Evolutionary conservation across 2,888 invertebrate species (phyloP).

Genomic region (Polydrusus cervinus): DNA sequence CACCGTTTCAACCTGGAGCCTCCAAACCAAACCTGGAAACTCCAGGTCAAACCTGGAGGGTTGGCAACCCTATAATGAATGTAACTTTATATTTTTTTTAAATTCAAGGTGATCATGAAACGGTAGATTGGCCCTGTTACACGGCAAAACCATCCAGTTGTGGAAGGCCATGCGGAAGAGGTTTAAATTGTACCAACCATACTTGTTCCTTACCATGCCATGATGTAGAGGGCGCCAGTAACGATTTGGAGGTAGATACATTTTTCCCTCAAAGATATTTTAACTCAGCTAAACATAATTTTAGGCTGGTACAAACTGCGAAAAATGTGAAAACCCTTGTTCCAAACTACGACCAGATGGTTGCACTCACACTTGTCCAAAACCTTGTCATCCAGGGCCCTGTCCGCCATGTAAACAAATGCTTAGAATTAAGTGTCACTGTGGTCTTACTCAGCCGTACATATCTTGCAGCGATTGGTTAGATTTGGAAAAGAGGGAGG

Average conservation of each 20-base stretch:
- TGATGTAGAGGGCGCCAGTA: slow-evolving; percentile 72
- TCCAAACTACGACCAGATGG: slow-evolving; percentile 78
- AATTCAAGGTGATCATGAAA: slow-evolving; percentile 78
- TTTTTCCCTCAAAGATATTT: not conserved
- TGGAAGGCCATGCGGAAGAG: slow-evolving; percentile 83
- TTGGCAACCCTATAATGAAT: too few relatives aligned
- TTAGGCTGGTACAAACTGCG: slow-evolving; percentile 73
- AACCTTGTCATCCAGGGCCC: slow-evolving; percentile 81
- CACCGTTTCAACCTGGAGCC: too few relatives aligned
- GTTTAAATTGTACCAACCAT: slow-evolving; percentile 86
- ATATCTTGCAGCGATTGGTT: slow-evolving; percentile 83
- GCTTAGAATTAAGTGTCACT: slow-evolving; percentile 86
- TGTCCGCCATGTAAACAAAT: slow-evolving; percentile 85
- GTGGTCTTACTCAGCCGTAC: slow-evolving; percentile 84
- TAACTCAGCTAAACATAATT: slow-evolving; percentile 22
- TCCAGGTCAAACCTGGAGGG: too few relatives aligned
- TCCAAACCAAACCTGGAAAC: too few relatives aligned
- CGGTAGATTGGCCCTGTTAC: slow-evolving; percentile 79
- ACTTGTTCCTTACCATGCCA: slow-evolving; percentile 84
- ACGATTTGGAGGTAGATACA: slow-evolving; percentile 39
- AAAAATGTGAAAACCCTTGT: slow-evolving; percentile 77
- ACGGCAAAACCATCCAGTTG: slow-evolving; percentile 84
- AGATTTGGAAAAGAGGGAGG: slow-evolving; percentile 72
- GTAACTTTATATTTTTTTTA: slow-evolving; percentile 1
- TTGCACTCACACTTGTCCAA: slow-evolving; percentile 83